Base-by-base conservation (phyloP, 1,140 invertebrate genomes). In the Drosophila ohnishii region DNA sequence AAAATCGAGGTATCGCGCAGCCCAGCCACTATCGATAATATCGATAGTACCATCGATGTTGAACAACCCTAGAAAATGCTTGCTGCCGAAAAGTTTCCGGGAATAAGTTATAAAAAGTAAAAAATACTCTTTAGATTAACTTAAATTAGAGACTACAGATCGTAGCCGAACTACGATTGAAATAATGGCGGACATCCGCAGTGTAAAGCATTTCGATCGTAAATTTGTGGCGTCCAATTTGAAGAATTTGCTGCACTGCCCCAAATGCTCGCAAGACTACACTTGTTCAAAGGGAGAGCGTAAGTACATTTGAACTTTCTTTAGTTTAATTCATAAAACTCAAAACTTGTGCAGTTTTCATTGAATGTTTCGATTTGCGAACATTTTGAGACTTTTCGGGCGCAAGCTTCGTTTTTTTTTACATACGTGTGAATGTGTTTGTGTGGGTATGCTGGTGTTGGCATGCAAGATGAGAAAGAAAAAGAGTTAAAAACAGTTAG, bases 141-240 rank as follows among this genome's bases (percentile, higher is more conserved):
- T 2, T 2, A 8, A 22, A 28, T 34, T 42, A 8, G 11, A 2
- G 5, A 28, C 5, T 28, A 6, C 5, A 28, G 5, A 28, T 28
- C 5, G 25, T 25, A 25, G 25, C 25, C 4, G 25, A 4, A 2
- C 0, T 30, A 19, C 0, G 4, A 10, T 10, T 5, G 16, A 40
- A 67, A 86, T 60, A 58, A 66, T 79, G 25, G 39, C 47, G 22
- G 67, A 73, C 53, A 57, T 73, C 11, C 63, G 64, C 16, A 50
- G 59, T 9, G 37, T 72, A 2, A 82, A 78, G 44, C 51, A 72
- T 35, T 90, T 91, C 14, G 90, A 86, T 77, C 71, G 62, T 34
- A 78, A 78, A 47, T 91, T 90, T 58, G 83, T 91, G 28, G 83
- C 80, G 3, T 55, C 44, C 1, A 74, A 82, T 34, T 75, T 86